Evolutionary conservation across 2,113 vertebrate species (phyloP).

Genomic region (Colaptes auratus): DNA sequence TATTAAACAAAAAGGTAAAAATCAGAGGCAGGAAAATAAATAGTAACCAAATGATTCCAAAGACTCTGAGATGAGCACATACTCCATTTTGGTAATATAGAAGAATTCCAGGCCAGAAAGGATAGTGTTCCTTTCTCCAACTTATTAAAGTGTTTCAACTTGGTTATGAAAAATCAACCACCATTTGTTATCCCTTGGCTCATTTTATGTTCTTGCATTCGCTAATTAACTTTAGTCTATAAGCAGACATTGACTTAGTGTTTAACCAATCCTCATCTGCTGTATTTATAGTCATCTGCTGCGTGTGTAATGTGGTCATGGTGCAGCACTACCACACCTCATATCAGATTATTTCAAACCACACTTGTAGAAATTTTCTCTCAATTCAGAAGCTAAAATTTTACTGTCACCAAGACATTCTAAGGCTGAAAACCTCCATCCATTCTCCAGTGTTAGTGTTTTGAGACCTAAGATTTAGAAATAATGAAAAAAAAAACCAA

Average conservation of each 20-base stretch:
- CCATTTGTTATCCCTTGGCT: neutral
- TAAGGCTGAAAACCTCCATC: neutral
- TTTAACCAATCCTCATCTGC: neutral
- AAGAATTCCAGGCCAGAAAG: neutral
- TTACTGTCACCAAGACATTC: neutral
- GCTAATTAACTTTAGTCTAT: neutral
- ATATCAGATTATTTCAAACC: neutral
- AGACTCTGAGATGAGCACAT: neutral
- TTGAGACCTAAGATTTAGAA: neutral
- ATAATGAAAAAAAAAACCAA: neutral
- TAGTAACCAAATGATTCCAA: neutral
- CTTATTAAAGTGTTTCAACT: neutral
- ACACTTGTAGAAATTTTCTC: neutral
- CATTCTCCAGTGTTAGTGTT: neutral
- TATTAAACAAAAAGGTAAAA: neutral
- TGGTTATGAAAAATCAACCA: neutral
- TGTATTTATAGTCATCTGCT: neutral
- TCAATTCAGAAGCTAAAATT: neutral
- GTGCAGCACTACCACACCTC: neutral
- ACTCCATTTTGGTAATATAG: neutral
- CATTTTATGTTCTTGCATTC: neutral
- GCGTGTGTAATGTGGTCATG: fast-evolving
- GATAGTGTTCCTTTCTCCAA: neutral
- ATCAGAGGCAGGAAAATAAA: neutral
- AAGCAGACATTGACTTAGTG: neutral